Conservation (phyloP, 2,113 vertebrate species). For the Lasiurus cinereus region DNA sequence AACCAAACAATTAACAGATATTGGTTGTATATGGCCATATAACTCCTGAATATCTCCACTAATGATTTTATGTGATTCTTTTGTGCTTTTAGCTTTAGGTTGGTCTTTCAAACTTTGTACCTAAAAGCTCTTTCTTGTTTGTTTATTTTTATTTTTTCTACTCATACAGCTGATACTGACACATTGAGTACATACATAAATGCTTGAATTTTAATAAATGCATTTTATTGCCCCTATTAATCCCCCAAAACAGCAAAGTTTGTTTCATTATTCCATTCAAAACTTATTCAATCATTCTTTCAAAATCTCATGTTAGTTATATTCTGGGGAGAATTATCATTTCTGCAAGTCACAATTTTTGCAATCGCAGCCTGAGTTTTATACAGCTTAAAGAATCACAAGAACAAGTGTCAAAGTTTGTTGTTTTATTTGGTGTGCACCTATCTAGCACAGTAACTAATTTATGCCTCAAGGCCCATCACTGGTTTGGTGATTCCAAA, state of each 20-base stretch:
- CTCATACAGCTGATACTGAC: neutral
- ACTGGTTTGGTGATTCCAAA: neutral
- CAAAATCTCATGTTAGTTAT: neutral
- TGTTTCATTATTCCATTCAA: neutral
- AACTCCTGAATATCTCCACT: neutral
- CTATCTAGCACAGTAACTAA: neutral
- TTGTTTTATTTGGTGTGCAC: neutral
- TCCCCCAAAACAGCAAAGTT: neutral
- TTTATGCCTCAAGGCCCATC: neutral
- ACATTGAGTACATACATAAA: neutral
- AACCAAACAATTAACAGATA: neutral
- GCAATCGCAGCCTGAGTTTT: neutral
- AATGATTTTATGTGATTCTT: neutral
- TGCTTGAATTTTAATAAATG: neutral
- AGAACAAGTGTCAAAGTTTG: neutral
- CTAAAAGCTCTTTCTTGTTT: neutral
- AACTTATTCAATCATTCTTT: neutral
- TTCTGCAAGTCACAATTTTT: neutral
- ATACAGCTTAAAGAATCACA: neutral
- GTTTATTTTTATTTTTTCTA: neutral
- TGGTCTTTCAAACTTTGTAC: neutral
- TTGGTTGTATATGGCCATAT: neutral
- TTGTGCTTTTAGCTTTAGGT: neutral
- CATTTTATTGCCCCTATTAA: neutral
- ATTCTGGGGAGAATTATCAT: neutral